These are phyloP conservation scores for Carassius carassius DNA, from an alignment of 2,113 vertebrate species.

Conservation along the genomic window DNA sequence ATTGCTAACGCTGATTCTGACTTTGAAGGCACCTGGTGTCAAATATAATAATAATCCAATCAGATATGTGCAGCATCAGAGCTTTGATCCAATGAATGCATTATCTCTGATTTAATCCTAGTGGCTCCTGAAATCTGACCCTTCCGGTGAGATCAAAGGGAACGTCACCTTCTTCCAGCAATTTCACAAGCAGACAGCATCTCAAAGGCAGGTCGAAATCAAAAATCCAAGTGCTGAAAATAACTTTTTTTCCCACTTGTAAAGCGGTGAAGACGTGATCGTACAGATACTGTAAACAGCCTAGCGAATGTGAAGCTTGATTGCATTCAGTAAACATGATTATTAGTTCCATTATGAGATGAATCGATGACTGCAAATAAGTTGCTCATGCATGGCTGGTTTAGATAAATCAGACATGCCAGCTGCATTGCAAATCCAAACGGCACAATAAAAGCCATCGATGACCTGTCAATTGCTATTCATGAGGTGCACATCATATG, in stretches of 20 bases:
- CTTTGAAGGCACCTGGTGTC: background rate
- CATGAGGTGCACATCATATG: background rate
- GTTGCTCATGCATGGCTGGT: background rate
- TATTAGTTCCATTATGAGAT: no score
- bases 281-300: background rate
- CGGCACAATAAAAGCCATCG: background rate
- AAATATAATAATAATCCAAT: background rate
- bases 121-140: constrained; percentile 1
- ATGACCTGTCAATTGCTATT: background rate
- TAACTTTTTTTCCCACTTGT: constrained; percentile 18
- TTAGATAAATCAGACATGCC: background rate
- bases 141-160: constrained; percentile 23
- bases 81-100: constrained; percentile 17
- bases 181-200: constrained; percentile 7
- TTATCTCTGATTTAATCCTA: constrained; percentile 11
- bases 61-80: background rate
- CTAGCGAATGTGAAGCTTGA: background rate
- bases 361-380: background rate
- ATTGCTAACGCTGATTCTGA: background rate
- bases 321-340: no score
- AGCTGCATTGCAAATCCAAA: background rate
- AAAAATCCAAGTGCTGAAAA: background rate
- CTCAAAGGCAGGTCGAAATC: constrained; percentile 1
- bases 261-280: background rate
- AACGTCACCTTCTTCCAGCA: background rate